phyloP scores from a whole-genome alignment of 2,113 vertebrate genomes.

The Chunga burmeisteri region DNA sequence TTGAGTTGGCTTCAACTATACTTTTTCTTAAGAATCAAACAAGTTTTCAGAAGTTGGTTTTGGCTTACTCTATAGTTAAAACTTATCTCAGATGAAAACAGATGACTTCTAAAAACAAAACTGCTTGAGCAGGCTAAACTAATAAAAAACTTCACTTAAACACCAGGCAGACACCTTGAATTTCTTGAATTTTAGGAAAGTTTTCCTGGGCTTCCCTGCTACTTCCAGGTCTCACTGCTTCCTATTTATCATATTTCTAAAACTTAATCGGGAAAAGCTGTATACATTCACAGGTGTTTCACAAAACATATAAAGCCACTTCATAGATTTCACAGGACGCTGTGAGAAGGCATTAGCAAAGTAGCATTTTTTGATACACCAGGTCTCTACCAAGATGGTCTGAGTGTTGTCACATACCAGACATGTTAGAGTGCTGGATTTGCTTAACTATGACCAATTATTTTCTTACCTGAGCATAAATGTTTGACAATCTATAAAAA shows the following conservation, averaged over 20 bases:
- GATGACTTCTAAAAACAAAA: neutral
- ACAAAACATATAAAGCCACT: neutral
- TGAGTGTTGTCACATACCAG: fast-evolving
- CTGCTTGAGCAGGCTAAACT: neutral
- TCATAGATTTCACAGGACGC: neutral
- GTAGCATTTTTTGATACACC: neutral
- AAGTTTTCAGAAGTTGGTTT: neutral
- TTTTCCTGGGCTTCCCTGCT: neutral
- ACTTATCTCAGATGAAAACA: neutral
- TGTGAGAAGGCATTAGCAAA: neutral
- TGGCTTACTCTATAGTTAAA: neutral
- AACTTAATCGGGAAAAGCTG: neutral
- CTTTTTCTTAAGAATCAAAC: neutral
- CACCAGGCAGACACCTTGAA: neutral
- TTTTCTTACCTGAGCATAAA: slow-evolving; percentile 92
- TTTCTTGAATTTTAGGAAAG: neutral
- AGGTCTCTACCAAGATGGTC: neutral
- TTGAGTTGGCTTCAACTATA: neutral
- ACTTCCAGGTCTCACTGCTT: neutral
- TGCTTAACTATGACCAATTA: neutral
- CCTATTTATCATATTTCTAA: neutral
- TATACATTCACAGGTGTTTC: neutral
- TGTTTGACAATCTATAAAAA: slow-evolving; percentile 89
- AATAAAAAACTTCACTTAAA: neutral
- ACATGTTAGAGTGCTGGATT: neutral